Base-by-base conservation (phyloP, 2,113 vertebrate genomes). In the Semicossyphus pulcher region DNA sequence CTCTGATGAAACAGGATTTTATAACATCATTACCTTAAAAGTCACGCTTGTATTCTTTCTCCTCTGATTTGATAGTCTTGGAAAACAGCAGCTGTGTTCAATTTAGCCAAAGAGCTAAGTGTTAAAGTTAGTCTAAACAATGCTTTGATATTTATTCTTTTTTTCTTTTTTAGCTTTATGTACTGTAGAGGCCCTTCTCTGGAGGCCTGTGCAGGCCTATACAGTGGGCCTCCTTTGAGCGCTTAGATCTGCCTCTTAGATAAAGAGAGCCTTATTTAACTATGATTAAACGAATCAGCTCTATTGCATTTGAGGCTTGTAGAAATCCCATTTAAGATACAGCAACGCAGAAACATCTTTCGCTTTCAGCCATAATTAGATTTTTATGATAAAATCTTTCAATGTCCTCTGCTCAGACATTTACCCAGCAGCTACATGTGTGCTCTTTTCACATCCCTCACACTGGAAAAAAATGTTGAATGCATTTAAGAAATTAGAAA, bases 181-280 rank as follows among this genome's bases (percentile, higher is more conserved):
- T 10, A 26, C 45, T 37, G 16, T 31, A 12, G 4, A 6, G 21
- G 31, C 18, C 7, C 9, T 28, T 42, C 42, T 14, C 59, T 28
- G 21, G 63, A 66, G 25, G 52, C 23, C 15, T 45, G 2, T 32
- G 49, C 28, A 57, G n/a, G 31, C 11, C 42, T 52, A 12, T 29
- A 14, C 36, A 21, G 16, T 31, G 2, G 14, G 29, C 63, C 31
- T 57, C 44, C 10, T 11, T 31, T 11, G 32, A 56, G 29, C n/a
- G 31, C 34, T 52, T 42, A 11, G 56, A 82, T 78, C 47, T 57
- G 41, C 23, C 18, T 60, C 11, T 21, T 64, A 9, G 73, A 75
- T 79, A 72, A 72, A 63, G 21, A 69, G 51, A 70, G 23, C 10
- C 57, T 75, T 34, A 80, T 84, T 85, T 68, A 68, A 81, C 78